A percentile compares a stretch with the other conserved stretches of the same genome.
These are phyloP conservation scores for Philonicus albiceps DNA, from an alignment of 2,888 invertebrate genomes.

Conservation along the genomic window DNA sequence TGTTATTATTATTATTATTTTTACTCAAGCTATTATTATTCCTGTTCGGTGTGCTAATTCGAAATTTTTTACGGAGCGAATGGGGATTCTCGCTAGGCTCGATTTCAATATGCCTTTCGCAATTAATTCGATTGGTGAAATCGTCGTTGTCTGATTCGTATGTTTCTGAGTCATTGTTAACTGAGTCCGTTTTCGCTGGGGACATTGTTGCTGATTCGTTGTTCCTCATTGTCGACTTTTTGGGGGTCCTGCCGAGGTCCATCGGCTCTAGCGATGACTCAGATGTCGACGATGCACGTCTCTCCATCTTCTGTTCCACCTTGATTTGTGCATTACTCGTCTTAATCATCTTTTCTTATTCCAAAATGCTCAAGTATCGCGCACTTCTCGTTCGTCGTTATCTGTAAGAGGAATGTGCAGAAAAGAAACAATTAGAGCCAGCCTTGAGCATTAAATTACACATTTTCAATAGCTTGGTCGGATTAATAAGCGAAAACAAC, in stretches of 20 bases:
- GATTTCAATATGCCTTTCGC: slow-evolving; percentile 43
- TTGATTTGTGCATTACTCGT: slow-evolving; percentile 47
- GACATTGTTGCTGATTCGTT: neutral
- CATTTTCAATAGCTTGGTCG: neutral
- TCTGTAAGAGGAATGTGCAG: slow-evolving; percentile 5
- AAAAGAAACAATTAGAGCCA: slow-evolving; percentile 14
- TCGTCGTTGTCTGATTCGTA: slow-evolving; percentile 51
- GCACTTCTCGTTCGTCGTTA: neutral
- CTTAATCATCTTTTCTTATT: slow-evolving; percentile 5
- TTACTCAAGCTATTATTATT: slow-evolving; percentile 31
- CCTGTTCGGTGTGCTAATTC: slow-evolving; percentile 54
- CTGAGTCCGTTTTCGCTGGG: slow-evolving; percentile 23
- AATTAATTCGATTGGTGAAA: slow-evolving; percentile 51
- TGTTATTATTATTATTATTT: slow-evolving; percentile 44
- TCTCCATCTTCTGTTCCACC: slow-evolving; percentile 58
- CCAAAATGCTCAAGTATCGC: neutral
- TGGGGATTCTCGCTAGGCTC: slow-evolving; percentile 53
- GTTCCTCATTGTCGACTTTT: slow-evolving; percentile 53
- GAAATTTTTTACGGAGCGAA: slow-evolving; percentile 62
- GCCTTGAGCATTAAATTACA: slow-evolving; percentile 24
- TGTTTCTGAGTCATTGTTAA: slow-evolving; percentile 46
- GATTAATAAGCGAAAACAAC: slow-evolving; percentile 23
- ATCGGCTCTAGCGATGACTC: slow-evolving; percentile 62
- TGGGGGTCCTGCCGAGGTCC: slow-evolving; percentile 60
- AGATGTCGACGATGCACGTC: slow-evolving; percentile 57